Base-by-base conservation (phyloP, 1,140 invertebrate species). In the Drosophila serrata region DNA sequence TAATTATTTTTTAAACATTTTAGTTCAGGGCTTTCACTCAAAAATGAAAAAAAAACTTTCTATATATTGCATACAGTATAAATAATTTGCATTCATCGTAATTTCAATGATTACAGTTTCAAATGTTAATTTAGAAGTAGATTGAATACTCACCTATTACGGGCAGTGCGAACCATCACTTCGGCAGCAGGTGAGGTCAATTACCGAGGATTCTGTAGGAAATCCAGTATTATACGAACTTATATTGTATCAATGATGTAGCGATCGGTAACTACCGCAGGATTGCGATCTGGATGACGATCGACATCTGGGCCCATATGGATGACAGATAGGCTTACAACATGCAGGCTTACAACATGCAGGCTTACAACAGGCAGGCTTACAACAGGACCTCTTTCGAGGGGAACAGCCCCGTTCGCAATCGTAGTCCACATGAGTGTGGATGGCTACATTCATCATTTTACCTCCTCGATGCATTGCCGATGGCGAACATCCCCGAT, bases 401-500 rank as follows among this genome's bases (percentile, higher is more conserved):
- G 31, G 7, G 9, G 8, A 33, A 33, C 31, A 24, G n/a, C n/a
- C 24, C 4, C 24, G 24, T 24, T 79, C 76, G 33, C 76, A 84
- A 27, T 77, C 81, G 40, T 84, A 84, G 31, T 84, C 77, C 1
- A 85, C 56, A 11, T 24, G 55, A 1, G 81, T 77, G 3, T 74
- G 68, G 35, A 86, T 75, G 3, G 46, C 65, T 7, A 81, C 78
- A 62, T 85, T 85, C 17, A 68, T 60, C 13, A 68, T 55, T 15
- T 57, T 70, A 1, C 64, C 62, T 33, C 17, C 22, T 0, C 39
- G 15, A n/a, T n/a, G 8, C n/a, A 9, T 4, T 29, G 56, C 27
- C 19, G 13, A 6, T 35, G 33, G 9, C 9, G 53, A 3, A 22
- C 24, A 27, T 85, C 56, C 1, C 59, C 37, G 4, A 8, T 11